A percentile compares a stretch with the other conserved stretches of the same genome.
phyloP scores from a whole-genome alignment of 2,113 vertebrate genomes.

The Azemiops feae region DNA sequence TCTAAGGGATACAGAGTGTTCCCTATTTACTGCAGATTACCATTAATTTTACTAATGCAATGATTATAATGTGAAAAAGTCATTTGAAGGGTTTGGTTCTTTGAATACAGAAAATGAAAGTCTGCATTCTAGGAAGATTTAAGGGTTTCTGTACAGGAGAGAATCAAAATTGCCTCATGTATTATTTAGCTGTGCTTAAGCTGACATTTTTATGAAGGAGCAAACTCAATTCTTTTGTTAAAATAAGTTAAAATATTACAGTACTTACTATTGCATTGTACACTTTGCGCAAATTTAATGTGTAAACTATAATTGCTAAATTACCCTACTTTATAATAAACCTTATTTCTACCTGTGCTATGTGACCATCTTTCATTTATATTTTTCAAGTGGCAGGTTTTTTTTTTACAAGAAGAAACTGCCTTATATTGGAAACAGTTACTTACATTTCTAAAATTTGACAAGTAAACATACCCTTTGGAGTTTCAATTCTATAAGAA shows the following conservation, averaged over 20 bases:
- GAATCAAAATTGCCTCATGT: background rate
- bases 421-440: accelerated
- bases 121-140: background rate
- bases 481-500: background rate
- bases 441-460: accelerated
- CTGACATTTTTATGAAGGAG: background rate
- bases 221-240: background rate
- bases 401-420: background rate
- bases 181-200: background rate
- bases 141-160: background rate
- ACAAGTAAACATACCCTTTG: background rate
- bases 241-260: background rate
- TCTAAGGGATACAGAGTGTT: slow-evolving; percentile 10
- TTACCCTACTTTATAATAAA: background rate
- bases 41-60: slow-evolving; percentile 7
- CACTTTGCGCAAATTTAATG: background rate
- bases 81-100: slow-evolving; percentile 12
- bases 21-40: background rate
- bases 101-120: background rate
- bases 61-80: slow-evolving; percentile 27
- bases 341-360: background rate
- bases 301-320: background rate
- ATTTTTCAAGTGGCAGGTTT: background rate
- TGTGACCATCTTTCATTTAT: background rate
- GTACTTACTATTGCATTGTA: background rate